Base-by-base conservation (phyloP, 2,888 invertebrate genomes). In the Seira musarum region DNA sequence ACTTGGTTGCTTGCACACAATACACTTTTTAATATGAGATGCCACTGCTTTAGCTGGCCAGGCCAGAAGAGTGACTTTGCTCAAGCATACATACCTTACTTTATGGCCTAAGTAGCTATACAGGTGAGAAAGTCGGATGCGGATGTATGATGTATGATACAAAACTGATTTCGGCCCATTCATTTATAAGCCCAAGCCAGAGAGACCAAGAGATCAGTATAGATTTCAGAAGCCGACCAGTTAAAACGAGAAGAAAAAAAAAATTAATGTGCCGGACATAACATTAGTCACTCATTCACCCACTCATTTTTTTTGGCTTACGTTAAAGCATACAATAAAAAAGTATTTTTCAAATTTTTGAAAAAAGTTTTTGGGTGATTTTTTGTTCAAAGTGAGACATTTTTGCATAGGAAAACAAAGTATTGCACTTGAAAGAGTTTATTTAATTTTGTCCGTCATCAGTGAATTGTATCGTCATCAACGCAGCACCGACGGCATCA, bases 181-280 rank as follows among this genome's bases (percentile, higher is more conserved):
- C 80, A 80, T 82, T 78, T 82, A 82, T 82, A 82, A 82, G 67
- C 80, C 75, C 40, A 66, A 72, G 75, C 66, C 81, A 72, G 64
- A 24, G 53, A 64, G 76, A 57, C 63, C 67, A 49, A 74, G 71
- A 80, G 81, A 81, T 81, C 81, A 81, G 80, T 80, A 74, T 69
- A 80, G 70, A 80, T 71, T 80, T 80, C 74, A 76, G 75, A 76
- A 76, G 67, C 75, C 76, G 66, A 81, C 46, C 68, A 81, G 81
- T 72, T 71, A 63, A 76, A 67, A 71, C 81, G 74, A 68, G 57
- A 80, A 74, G 60, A 60, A 21, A 64, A 65, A 67, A 57, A 30
- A 67, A 2, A 8, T 35, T n/a, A 49, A 66, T 72, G 70, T 75
- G 71, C 71, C 75, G 75, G 75, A 76, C 65, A 75, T 69, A 35